A percentile compares a stretch with the other conserved stretches of the same genome.
These are phyloP conservation scores for Cryptus viduatorius DNA, from an alignment of 2,888 invertebrate species.

Conservation along the genomic window DNA sequence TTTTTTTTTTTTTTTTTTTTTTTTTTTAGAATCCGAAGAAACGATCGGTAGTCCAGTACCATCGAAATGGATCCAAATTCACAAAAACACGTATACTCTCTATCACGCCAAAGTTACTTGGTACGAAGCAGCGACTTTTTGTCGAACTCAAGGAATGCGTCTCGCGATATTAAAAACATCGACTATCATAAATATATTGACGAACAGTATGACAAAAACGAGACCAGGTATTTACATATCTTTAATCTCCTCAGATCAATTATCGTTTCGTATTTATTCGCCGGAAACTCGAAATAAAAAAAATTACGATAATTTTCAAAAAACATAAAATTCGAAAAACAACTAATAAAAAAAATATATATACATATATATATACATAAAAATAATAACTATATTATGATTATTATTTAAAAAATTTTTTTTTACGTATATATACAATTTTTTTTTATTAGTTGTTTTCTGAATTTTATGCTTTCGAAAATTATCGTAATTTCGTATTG, in stretches of 20 bases:
- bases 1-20: neutral
- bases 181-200: conserved; percentile 80
- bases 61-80: conserved; percentile 72
- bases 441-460: no score
- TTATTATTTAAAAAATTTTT: no score
- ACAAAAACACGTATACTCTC: conserved; percentile 84
- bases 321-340: no score
- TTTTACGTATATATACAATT: no score
- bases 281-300: no score
- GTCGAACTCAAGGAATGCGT: conserved; percentile 85
- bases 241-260: neutral
- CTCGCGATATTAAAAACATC: conserved; percentile 85
- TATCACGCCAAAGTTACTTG: conserved; percentile 85
- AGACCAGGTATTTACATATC: conserved; percentile 69
- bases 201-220: conserved; percentile 73
- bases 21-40: conserved; percentile 66
- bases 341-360: no score
- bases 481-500: no score
- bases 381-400: no score
- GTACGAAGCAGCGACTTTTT: conserved; percentile 86
- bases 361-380: no score
- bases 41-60: conserved; percentile 71
- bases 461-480: no score
- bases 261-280: neutral
- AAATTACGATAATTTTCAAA: no score